phyloP scores from a whole-genome alignment of 2,113 vertebrate species.

The Picathartes gymnocephalus region DNA sequence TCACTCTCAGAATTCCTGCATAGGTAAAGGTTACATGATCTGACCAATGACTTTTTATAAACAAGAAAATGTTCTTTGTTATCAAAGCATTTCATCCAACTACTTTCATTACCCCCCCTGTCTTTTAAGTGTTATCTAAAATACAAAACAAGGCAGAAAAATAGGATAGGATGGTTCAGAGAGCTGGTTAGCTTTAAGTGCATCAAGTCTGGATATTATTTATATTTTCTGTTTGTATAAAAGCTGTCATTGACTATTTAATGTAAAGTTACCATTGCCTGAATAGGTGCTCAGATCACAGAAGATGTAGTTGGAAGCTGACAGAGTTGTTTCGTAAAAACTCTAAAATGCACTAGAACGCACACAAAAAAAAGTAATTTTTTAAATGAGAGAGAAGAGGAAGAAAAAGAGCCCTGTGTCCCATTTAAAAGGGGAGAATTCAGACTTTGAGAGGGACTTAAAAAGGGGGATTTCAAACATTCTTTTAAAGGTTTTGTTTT shows the following conservation, averaged over 20 bases:
- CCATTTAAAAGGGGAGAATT: background rate
- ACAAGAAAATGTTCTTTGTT: background rate
- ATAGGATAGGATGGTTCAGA: background rate
- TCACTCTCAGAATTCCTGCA: background rate
- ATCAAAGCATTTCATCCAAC: background rate
- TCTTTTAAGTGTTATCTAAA: background rate
- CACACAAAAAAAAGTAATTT: background rate
- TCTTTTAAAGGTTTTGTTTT: background rate
- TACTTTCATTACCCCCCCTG: background rate
- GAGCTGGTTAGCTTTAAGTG: background rate
- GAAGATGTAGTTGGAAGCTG: background rate
- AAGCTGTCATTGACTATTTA: background rate
- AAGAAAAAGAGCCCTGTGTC: background rate
- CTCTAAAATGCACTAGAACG: background rate
- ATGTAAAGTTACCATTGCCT: background rate
- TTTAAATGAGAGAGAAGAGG: background rate
- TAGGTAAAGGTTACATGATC: background rate
- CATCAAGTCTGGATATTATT: background rate
- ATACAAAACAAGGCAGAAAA: background rate
- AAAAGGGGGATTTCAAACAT: background rate
- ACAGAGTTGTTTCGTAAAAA: background rate
- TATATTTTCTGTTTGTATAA: constrained; percentile 10
- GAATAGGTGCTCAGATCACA: background rate
- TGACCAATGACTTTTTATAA: background rate
- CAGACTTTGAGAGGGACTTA: background rate